These are phyloP conservation scores for Phyto melanocephala DNA, from an alignment of 2,888 invertebrate species.

Conservation along the genomic window DNA sequence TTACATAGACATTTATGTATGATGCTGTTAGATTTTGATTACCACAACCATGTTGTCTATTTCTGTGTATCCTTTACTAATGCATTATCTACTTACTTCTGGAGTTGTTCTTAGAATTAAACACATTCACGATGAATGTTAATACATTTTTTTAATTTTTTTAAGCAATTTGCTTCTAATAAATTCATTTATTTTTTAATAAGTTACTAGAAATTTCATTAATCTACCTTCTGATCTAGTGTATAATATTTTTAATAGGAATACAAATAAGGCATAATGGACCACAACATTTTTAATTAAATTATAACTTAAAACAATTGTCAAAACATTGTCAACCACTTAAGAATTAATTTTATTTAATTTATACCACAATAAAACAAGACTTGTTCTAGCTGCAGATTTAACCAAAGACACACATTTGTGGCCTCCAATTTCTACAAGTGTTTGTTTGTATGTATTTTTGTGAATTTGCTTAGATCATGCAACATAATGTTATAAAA, in stretches of 20 bases:
- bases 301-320: background rate
- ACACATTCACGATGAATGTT: too few species aligned
- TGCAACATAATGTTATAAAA: slow-evolving; percentile 26
- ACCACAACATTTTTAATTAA: slow-evolving; percentile 5
- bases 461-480: slow-evolving; percentile 32
- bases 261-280: background rate
- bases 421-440: background rate
- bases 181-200: too few species aligned
- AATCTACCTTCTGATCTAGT: too few species aligned
- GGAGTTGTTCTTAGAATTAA: too few species aligned
- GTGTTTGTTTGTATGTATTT: background rate
- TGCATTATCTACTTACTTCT: too few species aligned
- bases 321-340: slow-evolving; percentile 13
- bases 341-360: slow-evolving; percentile 16
- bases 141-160: too few species aligned
- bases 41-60: too few species aligned
- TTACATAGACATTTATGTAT: too few species aligned
- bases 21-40: too few species aligned
- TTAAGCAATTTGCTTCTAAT: too few species aligned
- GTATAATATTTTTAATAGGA: background rate
- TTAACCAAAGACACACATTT: background rate
- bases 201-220: background rate
- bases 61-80: too few species aligned
- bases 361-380: background rate
- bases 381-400: too few species aligned